A percentile compares a stretch with the other conserved stretches of the same genome.
phyloP scores from a whole-genome alignment of 2,113 vertebrate genomes.

The Lampris incognitus region DNA sequence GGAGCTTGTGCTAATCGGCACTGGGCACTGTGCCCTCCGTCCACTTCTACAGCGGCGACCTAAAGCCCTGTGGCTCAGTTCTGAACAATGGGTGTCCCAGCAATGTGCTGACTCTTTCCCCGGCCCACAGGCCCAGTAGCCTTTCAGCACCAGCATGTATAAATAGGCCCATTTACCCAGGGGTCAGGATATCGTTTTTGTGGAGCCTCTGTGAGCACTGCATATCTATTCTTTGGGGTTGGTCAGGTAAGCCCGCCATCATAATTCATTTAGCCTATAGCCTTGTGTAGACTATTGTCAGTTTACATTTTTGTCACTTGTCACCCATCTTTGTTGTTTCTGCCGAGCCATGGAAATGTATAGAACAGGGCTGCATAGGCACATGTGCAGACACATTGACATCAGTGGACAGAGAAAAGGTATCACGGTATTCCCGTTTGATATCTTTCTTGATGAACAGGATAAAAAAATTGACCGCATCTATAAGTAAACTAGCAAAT shows the following conservation, averaged over 20 bases:
- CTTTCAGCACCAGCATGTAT: conserved; percentile 77
- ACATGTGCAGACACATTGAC: conserved; percentile 28
- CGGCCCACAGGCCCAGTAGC: conserved; percentile 56
- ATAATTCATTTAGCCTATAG: conserved; percentile 52
- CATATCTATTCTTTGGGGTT: conserved; percentile 75
- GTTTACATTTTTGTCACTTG: conserved; percentile 40
- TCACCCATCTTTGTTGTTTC: conserved; percentile 48
- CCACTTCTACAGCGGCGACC: conserved; percentile 50
- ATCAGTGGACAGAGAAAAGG: background rate
- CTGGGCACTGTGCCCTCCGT: conserved; percentile 79
- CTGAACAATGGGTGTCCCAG: conserved; percentile 76
- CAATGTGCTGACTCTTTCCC: conserved; percentile 85
- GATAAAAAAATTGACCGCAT: no score
- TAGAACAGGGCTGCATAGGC: conserved; percentile 21
- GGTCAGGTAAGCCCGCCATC: conserved; percentile 81
- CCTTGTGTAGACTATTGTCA: conserved; percentile 35
- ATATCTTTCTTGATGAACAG: background rate
- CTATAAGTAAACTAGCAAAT: background rate
- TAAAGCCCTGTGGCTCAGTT: conserved; percentile 82
- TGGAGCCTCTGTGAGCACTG: conserved; percentile 72
- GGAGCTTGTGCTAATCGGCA: conserved; percentile 67
- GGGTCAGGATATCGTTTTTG: conserved; percentile 75
- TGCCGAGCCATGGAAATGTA: conserved; percentile 60
- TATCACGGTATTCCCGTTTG: background rate
- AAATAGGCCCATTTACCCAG: conserved; percentile 75